A percentile compares a stretch with the other conserved stretches of the same genome.
These are phyloP conservation scores for Pseudomugil tenellus DNA, from an alignment of 2,797 vertebrate genomes.

Conservation along the genomic window DNA sequence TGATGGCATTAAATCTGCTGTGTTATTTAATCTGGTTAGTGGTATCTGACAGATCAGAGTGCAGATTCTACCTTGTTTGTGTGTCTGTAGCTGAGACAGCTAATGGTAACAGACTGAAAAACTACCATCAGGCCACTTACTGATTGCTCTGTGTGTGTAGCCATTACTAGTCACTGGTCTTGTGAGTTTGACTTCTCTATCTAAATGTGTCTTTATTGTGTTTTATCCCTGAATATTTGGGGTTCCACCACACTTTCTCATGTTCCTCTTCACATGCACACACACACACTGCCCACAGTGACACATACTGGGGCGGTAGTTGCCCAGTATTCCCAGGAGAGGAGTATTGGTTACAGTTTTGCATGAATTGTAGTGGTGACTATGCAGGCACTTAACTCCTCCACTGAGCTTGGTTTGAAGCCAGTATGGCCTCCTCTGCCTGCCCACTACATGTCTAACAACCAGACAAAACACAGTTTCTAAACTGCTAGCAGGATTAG, in stretches of 20 bases:
- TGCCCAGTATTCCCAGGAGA: conserved; percentile 49
- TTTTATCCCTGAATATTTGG: conserved; percentile 44
- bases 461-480: conserved; percentile 54
- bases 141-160: no score
- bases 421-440: conserved; percentile 36
- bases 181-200: conserved; percentile 2
- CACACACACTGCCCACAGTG: conserved; percentile 22
- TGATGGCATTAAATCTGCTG: no score
- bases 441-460: conserved; percentile 27
- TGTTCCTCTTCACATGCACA: conserved; percentile 26
- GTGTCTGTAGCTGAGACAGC: not conserved
- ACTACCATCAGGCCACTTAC: no score
- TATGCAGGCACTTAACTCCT: conserved; percentile 60
- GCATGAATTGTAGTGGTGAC: conserved; percentile 53
- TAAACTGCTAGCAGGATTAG: conserved; percentile 16
- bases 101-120: not conserved
- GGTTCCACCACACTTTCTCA: conserved; percentile 49
- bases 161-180: no score
- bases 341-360: conserved; percentile 52
- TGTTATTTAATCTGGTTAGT: not conserved
- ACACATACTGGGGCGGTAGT: conserved; percentile 44
- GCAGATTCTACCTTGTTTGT: no score
- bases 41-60: not conserved
- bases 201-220: conserved; percentile 9
- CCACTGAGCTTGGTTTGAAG: conserved; percentile 36